Conservation (phyloP, 1,140 invertebrate genomes). For the Micrasema longulum region DNA sequence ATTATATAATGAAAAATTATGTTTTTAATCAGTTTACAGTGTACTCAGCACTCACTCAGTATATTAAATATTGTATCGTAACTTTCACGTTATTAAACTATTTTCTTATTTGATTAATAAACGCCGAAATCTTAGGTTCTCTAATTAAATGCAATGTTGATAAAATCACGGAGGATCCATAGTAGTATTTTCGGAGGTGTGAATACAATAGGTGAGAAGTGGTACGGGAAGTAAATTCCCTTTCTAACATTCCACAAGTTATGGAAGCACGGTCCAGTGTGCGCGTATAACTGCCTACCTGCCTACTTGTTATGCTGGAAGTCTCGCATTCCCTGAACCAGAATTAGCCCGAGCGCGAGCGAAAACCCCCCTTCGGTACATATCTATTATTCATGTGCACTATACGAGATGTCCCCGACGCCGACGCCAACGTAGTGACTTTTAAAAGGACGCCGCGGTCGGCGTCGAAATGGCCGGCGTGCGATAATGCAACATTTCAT, state of each 20-base stretch:
- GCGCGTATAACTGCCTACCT: neutral
- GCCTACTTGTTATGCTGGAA: neutral
- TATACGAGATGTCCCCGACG: neutral
- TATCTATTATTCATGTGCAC: conserved; percentile 16
- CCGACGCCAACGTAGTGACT: neutral
- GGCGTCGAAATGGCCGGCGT: no score
- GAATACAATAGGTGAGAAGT: neutral
- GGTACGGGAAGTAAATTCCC: conserved; percentile 25
- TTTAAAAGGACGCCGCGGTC: no score
- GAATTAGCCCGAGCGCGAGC: conserved; percentile 18
- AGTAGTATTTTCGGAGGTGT: neutral
- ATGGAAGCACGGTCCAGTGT: conserved; percentile 12
- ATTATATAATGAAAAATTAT: no score
- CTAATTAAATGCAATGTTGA: no score
- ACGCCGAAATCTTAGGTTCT: no score
- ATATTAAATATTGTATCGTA: no score
- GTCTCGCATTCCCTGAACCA: conserved; percentile 26
- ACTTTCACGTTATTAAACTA: no score
- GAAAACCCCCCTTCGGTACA: conserved; percentile 7
- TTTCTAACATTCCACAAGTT: conserved; percentile 23
- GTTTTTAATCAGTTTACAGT: no score
- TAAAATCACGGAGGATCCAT: no score
- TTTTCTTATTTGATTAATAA: no score
- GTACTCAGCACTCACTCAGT: no score
- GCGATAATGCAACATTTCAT: no score